Percentiles rank a stretch among this genome's conserved stretches.
Evolutionary conservation across 1,140 invertebrate species (phyloP).

Genomic region (Cydia strobilella): DNA sequence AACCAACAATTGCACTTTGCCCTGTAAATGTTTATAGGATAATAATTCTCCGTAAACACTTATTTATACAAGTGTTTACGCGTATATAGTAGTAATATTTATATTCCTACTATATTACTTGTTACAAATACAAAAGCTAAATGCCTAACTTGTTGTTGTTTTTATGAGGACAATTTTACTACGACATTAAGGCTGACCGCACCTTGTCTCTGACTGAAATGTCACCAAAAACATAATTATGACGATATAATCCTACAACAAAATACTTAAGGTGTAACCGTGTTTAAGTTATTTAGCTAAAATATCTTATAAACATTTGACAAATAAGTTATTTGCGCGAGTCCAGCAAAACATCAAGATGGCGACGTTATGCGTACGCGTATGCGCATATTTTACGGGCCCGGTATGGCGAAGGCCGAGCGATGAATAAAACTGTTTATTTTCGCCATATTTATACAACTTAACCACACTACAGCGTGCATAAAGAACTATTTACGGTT

Average conservation of each 20-base stretch:
- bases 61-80: too few species aligned
- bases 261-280: background rate
- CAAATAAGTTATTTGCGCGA: conserved; percentile 3
- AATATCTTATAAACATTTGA: background rate
- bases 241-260: background rate
- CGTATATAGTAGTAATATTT: too few species aligned
- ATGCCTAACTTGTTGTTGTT: background rate
- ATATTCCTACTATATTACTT: background rate
- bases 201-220: background rate
- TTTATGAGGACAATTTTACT: background rate
- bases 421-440: conserved; percentile 15
- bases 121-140: too few species aligned
- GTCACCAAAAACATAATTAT: background rate
- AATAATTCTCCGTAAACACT: background rate
- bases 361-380: background rate
- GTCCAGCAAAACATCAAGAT: conserved; percentile 7
- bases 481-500: background rate
- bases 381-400: conserved; percentile 19
- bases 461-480: background rate
- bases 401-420: background rate
- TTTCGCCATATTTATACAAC: conserved; percentile 22
- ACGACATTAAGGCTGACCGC: background rate
- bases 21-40: background rate
- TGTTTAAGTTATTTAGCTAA: background rate
- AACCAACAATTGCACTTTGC: background rate